These are phyloP conservation scores for Drosophila imparisetae DNA, from an alignment of 2,888 invertebrate genomes.

Conservation along the genomic window DNA sequence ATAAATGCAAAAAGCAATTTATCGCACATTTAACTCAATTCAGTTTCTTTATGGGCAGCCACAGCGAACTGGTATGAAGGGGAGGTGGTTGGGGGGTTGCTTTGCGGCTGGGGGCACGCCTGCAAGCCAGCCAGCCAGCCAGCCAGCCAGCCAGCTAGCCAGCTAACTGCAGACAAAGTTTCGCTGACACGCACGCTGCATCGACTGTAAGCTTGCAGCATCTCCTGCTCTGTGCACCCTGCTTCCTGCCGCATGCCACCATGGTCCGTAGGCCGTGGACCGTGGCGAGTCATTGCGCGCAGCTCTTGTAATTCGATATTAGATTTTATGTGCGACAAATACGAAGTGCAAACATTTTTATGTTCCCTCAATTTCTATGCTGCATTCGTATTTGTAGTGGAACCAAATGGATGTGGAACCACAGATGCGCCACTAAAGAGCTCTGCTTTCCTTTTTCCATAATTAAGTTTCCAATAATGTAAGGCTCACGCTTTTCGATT, in stretches of 20 bases:
- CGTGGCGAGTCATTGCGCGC: slow-evolving; percentile 24
- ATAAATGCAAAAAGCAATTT: slow-evolving; percentile 82
- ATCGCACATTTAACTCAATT: slow-evolving; percentile 81
- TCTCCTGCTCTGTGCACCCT: slow-evolving; percentile 14
- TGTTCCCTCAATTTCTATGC: slow-evolving; percentile 70
- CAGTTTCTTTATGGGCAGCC: slow-evolving; percentile 74
- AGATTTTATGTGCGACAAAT: slow-evolving; percentile 82
- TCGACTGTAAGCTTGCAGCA: slow-evolving; percentile 8
- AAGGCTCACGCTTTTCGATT: slow-evolving; percentile 54
- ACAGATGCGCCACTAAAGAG: slow-evolving; percentile 33
- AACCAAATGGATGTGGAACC: slow-evolving; percentile 43
- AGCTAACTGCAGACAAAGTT: slow-evolving; percentile 55
- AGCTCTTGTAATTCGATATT: slow-evolving; percentile 79
- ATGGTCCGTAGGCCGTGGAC: slow-evolving; percentile 24
- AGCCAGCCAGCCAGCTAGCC: slow-evolving; percentile 1
- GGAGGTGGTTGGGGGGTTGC: not conserved
- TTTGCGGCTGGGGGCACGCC: slow-evolving; percentile 8
- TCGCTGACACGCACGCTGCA: slow-evolving; percentile 64
- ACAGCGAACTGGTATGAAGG: slow-evolving; percentile 7
- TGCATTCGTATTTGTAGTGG: slow-evolving; percentile 68
- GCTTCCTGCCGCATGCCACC: slow-evolving; percentile 16
- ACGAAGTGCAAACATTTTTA: slow-evolving; percentile 79
- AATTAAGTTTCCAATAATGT: slow-evolving; percentile 71
- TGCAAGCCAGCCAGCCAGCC: slow-evolving; percentile 41
- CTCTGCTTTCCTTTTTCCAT: slow-evolving; percentile 35